phyloP scores from a whole-genome alignment of 2,797 vertebrate genomes.

The Eremophila alpestris region DNA sequence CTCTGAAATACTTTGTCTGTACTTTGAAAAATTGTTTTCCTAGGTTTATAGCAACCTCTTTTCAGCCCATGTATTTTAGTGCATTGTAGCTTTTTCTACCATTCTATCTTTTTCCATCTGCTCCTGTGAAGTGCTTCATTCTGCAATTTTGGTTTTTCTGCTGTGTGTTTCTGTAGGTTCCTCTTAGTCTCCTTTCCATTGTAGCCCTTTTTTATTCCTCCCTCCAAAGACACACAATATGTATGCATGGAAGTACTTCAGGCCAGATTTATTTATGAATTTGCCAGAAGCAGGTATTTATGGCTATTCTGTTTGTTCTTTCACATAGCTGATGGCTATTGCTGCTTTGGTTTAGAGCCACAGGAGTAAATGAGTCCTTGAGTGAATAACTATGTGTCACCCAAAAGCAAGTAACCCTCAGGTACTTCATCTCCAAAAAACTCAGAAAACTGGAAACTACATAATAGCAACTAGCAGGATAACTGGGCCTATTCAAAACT shows the following conservation, averaged over 20 bases:
- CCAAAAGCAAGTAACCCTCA: not conserved
- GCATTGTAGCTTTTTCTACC: not conserved
- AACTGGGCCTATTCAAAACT: not conserved
- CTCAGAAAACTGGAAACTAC: conserved; percentile 21
- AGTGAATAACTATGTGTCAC: conserved; percentile 35
- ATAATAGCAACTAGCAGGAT: conserved; percentile 15
- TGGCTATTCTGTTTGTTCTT: conserved; percentile 1
- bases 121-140: not conserved
- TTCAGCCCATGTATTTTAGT: not conserved
- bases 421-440: conserved; percentile 38
- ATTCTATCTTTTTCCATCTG: not conserved
- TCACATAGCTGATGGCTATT: not conserved
- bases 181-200: not conserved
- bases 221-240: not conserved
- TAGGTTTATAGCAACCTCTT: not conserved
- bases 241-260: not conserved
- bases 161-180: not conserved
- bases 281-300: conserved; percentile 19
- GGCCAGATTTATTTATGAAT: not conserved
- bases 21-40: not conserved
- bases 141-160: not conserved
- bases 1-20: not conserved
- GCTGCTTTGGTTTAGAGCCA: conserved; percentile 31
- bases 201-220: not conserved
- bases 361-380: conserved; percentile 38